A percentile compares a stretch with the other conserved stretches of the same genome.
Conservation (phyloP, 2,888 invertebrate species). For the Stenodema calcarata region DNA sequence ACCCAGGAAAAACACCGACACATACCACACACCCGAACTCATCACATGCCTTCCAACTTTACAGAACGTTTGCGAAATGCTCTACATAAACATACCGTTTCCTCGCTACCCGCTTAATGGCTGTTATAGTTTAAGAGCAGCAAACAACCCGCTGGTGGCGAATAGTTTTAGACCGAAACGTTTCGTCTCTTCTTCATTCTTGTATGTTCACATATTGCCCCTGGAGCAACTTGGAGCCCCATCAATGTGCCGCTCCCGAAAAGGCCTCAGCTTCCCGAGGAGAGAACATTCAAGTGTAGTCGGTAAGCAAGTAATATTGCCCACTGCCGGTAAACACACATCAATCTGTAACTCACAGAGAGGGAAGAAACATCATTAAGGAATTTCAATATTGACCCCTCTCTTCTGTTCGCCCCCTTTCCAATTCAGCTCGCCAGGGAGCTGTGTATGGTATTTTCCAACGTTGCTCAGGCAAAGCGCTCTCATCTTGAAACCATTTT, state of each 20-base stretch:
- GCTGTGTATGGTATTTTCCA: background rate
- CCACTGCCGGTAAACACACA: conserved; percentile 47
- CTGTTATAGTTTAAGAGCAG: conserved; percentile 8
- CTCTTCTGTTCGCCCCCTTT: conserved; percentile 34
- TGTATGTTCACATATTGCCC: background rate
- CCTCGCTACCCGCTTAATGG: background rate
- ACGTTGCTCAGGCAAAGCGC: background rate
- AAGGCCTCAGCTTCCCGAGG: background rate
- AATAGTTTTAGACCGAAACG: background rate
- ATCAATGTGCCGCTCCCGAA: conserved; percentile 31
- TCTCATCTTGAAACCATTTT: background rate
- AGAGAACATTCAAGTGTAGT: background rate
- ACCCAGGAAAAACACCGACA: no score
- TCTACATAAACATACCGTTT: background rate
- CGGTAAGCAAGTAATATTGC: conserved; percentile 48
- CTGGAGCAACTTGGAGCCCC: conserved; percentile 12
- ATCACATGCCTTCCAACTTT: background rate
- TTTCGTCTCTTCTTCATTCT: background rate
- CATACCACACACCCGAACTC: background rate
- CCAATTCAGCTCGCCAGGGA: background rate
- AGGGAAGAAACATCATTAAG: conserved; percentile 52
- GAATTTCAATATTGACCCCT: conserved; percentile 51
- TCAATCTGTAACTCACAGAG: conserved; percentile 42
- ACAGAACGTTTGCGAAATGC: background rate
- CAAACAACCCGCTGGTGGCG: background rate